Percentiles rank a stretch among this genome's conserved stretches.
phyloP scores from a whole-genome alignment of 2,888 invertebrate genomes.

The Leptinotarsa haldemani region DNA sequence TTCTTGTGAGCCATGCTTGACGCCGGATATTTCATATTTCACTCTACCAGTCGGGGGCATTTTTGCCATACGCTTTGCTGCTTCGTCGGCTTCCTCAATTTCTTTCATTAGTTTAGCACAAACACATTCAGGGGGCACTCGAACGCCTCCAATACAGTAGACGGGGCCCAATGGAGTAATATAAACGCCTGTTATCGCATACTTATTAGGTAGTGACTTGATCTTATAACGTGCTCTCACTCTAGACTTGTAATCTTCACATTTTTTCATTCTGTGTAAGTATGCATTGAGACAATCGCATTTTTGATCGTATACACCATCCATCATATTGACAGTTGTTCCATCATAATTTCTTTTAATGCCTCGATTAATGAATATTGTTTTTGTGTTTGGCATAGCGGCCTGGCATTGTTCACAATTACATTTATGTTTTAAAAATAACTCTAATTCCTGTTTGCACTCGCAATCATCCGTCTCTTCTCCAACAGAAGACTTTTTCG shows the following conservation, averaged over 20 bases:
- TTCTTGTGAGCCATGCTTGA: conserved; percentile 56
- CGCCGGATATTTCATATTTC: conserved; percentile 59
- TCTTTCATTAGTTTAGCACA: conserved; percentile 46
- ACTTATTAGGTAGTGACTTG: conserved; percentile 48
- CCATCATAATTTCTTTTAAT: conserved; percentile 47
- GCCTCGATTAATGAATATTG: conserved; percentile 50
- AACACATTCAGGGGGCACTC: conserved; percentile 49
- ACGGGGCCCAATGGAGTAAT: conserved; percentile 46
- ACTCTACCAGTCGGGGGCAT: conserved; percentile 55
- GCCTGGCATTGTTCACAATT: conserved; percentile 28
- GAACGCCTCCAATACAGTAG: conserved; percentile 51
- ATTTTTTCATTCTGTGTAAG: conserved; percentile 42
- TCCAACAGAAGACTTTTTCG: neutral
- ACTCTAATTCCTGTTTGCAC: conserved; percentile 32
- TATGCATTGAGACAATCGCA: conserved; percentile 50
- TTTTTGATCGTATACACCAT: conserved; percentile 45
- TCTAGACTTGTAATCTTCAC: conserved; percentile 49
- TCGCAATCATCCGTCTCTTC: conserved; percentile 27
- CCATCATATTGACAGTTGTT: conserved; percentile 38
- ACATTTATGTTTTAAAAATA: conserved; percentile 29
- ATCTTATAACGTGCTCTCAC: conserved; percentile 44
- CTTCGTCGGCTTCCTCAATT: conserved; percentile 50
- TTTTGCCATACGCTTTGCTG: conserved; percentile 47
- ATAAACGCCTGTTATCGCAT: conserved; percentile 43
- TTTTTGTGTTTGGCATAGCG: conserved; percentile 22